Evolutionary conservation across 2,797 vertebrate genomes (phyloP), one percentile per base, ranked within the genome.

Genomic region (Intellagama lesueurii): DNA sequence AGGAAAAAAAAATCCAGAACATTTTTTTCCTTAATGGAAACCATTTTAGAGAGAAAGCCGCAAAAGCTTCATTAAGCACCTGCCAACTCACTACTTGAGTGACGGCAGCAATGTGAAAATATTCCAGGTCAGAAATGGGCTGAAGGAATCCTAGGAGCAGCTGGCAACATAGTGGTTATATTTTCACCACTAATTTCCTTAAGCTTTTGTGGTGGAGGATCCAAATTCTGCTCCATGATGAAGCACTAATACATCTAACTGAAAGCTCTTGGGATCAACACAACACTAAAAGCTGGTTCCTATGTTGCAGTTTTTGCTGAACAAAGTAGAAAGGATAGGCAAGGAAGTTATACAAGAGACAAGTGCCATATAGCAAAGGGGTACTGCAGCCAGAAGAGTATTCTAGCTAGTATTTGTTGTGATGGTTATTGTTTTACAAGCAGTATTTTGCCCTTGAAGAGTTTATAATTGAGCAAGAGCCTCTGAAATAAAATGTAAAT

Each of bases 81-180:
- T 79, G 64, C 75, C 66, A 79, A 32, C 28, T 73, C 19, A 26
- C 32, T 40, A 30, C 4, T 28, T 83, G 80, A 83, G 7, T 40
- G 75, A 89, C 47, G 44, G 75, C 22, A 78, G 30, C 7, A 70
- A 87, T 17, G 28, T 73, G 86, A 78, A 81, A 87, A 73, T 12
- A 26, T 52, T 35, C 64, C 40, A 9, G 35, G 28, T 52, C 44
- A 85, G 82, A 84, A 89, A 80, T 70, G 64, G 30, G 47, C 82
- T 73, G 82, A 77, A 35, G 75, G 88, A 91, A 12, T 4, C n/a
- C 75, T 83, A 40, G 81, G 84, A 60, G 60, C 75, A 16, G 91
- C 79, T 86, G 85, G 49, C 86, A 82, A 87, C 88, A 68, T 88
- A 76, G 75, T 35, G 40, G 72, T 30, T 12, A 4, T 26, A 68